Percentiles rank a stretch among this genome's conserved stretches.
phyloP scores from a whole-genome alignment of 2,888 invertebrate species.

The Athetis lepigone region DNA sequence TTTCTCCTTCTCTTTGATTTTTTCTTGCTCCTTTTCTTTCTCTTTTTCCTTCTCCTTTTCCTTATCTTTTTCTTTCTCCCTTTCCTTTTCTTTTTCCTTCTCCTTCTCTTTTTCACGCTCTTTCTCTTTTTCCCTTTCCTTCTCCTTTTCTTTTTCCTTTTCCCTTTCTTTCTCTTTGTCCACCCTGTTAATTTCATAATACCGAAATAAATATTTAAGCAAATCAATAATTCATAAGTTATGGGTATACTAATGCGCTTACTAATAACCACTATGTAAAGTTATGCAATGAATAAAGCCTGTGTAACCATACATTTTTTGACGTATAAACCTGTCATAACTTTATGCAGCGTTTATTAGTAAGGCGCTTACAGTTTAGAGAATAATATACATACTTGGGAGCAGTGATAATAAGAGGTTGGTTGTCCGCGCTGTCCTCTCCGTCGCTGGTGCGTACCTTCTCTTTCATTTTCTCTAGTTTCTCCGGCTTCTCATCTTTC shows the following conservation, averaged over 20 bases:
- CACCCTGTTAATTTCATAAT: slow-evolving; percentile 55
- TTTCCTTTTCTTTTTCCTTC: slow-evolving; percentile 58
- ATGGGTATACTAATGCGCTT: too few relatives aligned
- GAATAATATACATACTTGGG: slow-evolving; percentile 78
- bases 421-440: slow-evolving; percentile 88
- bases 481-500: slow-evolving; percentile 81
- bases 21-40: slow-evolving; percentile 68
- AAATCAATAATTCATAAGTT: too few relatives aligned
- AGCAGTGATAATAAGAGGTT: slow-evolving; percentile 81
- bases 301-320: too few relatives aligned
- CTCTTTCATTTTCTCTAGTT: slow-evolving; percentile 79
- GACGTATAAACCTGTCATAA: too few relatives aligned
- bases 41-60: slow-evolving; percentile 66
- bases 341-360: too few relatives aligned
- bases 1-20: slow-evolving; percentile 66
- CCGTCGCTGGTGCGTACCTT: slow-evolving; percentile 83
- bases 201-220: not conserved
- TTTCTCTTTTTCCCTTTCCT: slow-evolving; percentile 30
- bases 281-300: too few relatives aligned
- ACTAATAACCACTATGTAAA: too few relatives aligned
- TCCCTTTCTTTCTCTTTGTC: slow-evolving; percentile 71
- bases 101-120: slow-evolving; percentile 65
- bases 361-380: too few relatives aligned
- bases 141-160: slow-evolving; percentile 40
- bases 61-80: slow-evolving; percentile 61